Evolutionary conservation across 2,888 invertebrate genomes (phyloP).

Genomic region (Caenorhabditis uteleia): DNA sequence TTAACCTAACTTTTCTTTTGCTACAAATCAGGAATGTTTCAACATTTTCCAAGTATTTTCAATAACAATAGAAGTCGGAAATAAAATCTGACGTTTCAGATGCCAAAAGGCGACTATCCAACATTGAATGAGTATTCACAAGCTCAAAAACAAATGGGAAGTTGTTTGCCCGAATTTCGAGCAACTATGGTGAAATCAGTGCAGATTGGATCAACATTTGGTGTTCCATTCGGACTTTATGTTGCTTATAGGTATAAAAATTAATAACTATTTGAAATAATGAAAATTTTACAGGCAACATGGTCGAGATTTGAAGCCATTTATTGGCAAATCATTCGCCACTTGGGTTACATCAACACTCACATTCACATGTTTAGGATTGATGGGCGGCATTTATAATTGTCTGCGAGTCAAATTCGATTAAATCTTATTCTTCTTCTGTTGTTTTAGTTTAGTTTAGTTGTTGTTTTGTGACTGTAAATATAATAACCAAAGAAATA

Average conservation of each 20-base stretch:
- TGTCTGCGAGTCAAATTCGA: constrained; percentile 51
- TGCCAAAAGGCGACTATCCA: constrained; percentile 47
- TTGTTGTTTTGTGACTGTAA: too few relatives aligned
- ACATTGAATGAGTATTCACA: constrained; percentile 54
- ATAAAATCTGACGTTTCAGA: too few relatives aligned
- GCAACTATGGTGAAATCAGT: constrained; percentile 51
- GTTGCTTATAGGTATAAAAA: constrained; percentile 44
- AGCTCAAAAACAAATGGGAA: constrained; percentile 52
- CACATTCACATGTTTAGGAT: constrained; percentile 47
- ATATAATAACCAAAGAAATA: too few relatives aligned
- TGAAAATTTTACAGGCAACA: constrained; percentile 42
- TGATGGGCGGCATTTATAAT: constrained; percentile 53
- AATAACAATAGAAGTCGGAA: too few relatives aligned
- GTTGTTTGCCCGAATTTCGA: constrained; percentile 53
- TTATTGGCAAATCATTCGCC: constrained; percentile 45
- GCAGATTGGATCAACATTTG: constrained; percentile 44
- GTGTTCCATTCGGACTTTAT: constrained; percentile 57
- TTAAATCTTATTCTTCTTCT: neutral
- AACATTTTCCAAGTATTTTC: too few relatives aligned
- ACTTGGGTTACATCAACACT: constrained; percentile 46
- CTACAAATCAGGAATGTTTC: too few relatives aligned
- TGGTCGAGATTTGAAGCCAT: constrained; percentile 37
- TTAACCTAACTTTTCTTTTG: too few relatives aligned
- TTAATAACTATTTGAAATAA: neutral
- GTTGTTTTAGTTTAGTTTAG: neutral